Conservation (phyloP, 2,113 vertebrate genomes). For the cattle (Bos taurus) region ARS-UCD2.0 NC_037357.1:101203001-101203500, state of each 20-base stretch:
- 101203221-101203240: neutral
- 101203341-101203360: neutral
- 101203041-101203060: constrained; percentile 18
- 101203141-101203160: constrained; percentile 33
- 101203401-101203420: neutral
- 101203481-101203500: neutral
- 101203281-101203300: constrained; percentile 19
- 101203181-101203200: neutral
- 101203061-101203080: neutral
- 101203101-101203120: neutral
- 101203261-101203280: constrained; percentile 19
- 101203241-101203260: constrained; percentile 17
- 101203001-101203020: neutral
- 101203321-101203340: neutral
- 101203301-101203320: neutral
- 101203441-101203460: neutral
- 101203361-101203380: neutral
- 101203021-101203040: neutral
- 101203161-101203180: constrained; percentile 22
- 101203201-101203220: neutral
- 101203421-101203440: neutral
- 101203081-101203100: neutral
- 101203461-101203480: neutral
- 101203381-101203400: neutral
- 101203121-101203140: neutral